Evolutionary conservation across 2,888 invertebrate species (phyloP).

Genomic region (Drosophila kambysellisi): DNA sequence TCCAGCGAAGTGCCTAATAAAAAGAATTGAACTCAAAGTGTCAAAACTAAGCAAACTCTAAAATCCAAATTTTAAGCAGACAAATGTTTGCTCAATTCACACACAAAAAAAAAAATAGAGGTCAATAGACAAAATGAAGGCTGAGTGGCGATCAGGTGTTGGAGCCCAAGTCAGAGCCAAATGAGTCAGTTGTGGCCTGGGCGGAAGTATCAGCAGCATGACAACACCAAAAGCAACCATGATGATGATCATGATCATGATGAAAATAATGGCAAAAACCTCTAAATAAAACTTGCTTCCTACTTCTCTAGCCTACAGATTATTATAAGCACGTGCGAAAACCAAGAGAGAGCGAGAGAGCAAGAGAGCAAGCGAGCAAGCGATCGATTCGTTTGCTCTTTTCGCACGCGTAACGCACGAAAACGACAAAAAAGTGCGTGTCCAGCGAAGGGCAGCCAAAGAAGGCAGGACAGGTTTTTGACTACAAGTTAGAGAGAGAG

Average conservation of each 20-base stretch:
- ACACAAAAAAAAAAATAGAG: slow-evolving; percentile 57
- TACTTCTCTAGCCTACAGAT: slow-evolving; percentile 45
- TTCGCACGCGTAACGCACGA: slow-evolving; percentile 19
- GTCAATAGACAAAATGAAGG: slow-evolving; percentile 83
- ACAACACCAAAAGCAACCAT: slow-evolving; percentile 14
- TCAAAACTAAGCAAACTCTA: slow-evolving; percentile 20
- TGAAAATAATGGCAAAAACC: slow-evolving; percentile 38
- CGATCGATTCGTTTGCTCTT: not conserved
- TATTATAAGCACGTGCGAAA: slow-evolving; percentile 12
- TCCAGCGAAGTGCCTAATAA: not conserved
- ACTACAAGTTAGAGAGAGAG: slow-evolving; percentile 12
- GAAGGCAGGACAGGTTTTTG: slow-evolving; percentile 61
- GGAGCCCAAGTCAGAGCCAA: slow-evolving; percentile 7
- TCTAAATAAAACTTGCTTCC: slow-evolving; percentile 66
- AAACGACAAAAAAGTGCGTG: slow-evolving; percentile 45
- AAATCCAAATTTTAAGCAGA: not conserved
- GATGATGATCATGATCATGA: slow-evolving; percentile 8
- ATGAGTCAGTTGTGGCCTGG: slow-evolving; percentile 26
- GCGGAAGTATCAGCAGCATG: slow-evolving; percentile 66
- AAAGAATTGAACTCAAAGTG: too few species aligned
- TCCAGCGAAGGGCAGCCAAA: slow-evolving; percentile 20
- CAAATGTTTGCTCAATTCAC: not conserved
- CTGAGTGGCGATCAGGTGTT: slow-evolving; percentile 51
- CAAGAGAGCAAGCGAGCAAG: not conserved
- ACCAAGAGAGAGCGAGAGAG: not conserved